Conservation (phyloP, 2,113 vertebrate species). For the Phocoena sinus region DNA sequence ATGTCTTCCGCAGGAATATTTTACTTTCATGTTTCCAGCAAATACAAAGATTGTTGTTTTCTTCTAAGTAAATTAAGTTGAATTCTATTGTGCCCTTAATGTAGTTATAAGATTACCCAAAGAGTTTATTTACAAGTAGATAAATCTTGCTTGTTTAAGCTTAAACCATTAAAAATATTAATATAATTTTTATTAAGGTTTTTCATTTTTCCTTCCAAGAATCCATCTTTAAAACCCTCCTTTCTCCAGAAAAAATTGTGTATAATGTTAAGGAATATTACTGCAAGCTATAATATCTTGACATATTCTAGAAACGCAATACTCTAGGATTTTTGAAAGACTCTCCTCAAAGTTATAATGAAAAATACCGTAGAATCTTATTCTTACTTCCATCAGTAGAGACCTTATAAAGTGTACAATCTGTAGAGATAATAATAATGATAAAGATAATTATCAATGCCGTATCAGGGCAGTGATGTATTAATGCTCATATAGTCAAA, state of each 20-base stretch:
- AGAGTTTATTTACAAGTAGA: neutral
- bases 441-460: neutral
- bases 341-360: neutral
- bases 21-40: neutral
- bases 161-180: neutral
- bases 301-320: neutral
- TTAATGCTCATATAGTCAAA: neutral
- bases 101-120: neutral
- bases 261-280: neutral
- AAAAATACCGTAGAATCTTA: neutral
- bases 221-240: neutral
- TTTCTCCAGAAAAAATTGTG: neutral
- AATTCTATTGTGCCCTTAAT: neutral
- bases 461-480: neutral
- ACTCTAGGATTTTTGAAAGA: neutral
- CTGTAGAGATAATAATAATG: neutral
- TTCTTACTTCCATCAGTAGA: rapidly evolving
- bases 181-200: neutral
- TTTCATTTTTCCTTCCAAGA: conserved; percentile 18
- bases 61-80: neutral
- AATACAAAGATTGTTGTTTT: neutral
- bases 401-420: neutral
- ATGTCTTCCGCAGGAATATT: neutral
- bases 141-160: conserved; percentile 7
- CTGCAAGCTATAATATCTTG: neutral